Base-by-base conservation (phyloP, 2,113 vertebrate genomes). In the Tupaia tana region DNA sequence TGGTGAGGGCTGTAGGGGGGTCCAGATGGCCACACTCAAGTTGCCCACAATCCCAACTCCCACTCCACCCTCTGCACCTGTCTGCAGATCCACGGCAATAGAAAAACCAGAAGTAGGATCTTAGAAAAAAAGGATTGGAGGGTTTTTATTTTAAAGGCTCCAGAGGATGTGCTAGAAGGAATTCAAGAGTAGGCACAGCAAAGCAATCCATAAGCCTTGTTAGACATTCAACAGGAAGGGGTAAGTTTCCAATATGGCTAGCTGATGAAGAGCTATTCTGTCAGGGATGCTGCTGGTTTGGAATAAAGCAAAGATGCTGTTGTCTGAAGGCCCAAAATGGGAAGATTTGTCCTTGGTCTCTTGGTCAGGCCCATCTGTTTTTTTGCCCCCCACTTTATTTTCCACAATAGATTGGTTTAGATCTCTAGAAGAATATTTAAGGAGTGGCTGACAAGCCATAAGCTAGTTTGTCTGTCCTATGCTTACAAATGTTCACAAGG, bases 401-500 rank as follows among this genome's bases (percentile, higher is more conserved):
- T 89, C 89, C 52, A 43, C 70, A 91, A 75, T 74, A 77, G n/a
- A 78, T 88, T 85, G 54, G 15, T 73, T 77, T 81, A 52, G 63
- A 12, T 74, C 84, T 95, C 85, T 83, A 52, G 78, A 64, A 82
- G 34, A 79, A 20, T 66, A 73, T 66, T 70, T 74, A 82, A 92
- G 66, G 82, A 81, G 70, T 1, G 4, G 58, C 29, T 64, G 18
- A 63, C 6, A 73, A 71, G 24, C n/a, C 20, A 20, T 19, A 61
- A 16, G n/a, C 20, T 59, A 64, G 7, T 43, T 6, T 63, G n/a
- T 79, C 58, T 20, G 54, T 69, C 43, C 66, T 34, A 0, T 19
- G 27, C 27, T 80, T 85, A 81, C 1, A 2, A 7, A 20, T 92
- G 64, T 77, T 88, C 43, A 61, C 78, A 81, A 87, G 67, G 66